Conservation (phyloP, 2,888 invertebrate species). For the Monochamus alternatus region DNA sequence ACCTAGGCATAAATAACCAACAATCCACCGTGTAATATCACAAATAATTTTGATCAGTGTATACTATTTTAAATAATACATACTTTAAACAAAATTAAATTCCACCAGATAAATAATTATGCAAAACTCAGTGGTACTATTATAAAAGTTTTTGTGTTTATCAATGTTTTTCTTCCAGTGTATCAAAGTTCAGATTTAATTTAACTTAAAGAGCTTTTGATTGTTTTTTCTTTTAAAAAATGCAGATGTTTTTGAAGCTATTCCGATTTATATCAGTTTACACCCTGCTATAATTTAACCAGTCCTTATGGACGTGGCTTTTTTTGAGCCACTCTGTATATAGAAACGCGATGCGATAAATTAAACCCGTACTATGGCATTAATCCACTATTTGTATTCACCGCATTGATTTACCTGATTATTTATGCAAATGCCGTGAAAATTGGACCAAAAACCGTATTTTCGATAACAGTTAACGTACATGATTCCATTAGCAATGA, state of each 20-base stretch:
- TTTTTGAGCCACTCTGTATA: slow-evolving; percentile 1
- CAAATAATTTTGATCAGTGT: too few species aligned
- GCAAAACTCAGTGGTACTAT: too few species aligned
- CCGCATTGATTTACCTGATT: slow-evolving; percentile 40
- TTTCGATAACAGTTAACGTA: slow-evolving; percentile 58
- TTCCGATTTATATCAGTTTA: background rate
- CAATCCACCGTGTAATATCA: too few species aligned
- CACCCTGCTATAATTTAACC: too few species aligned
- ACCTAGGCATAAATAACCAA: too few species aligned
- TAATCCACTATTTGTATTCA: slow-evolving; percentile 43
- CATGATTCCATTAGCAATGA: slow-evolving; percentile 49
- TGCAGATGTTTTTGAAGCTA: background rate
- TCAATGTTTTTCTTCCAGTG: background rate
- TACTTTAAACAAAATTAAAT: too few species aligned
- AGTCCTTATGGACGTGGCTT: too few species aligned
- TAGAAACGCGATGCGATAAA: slow-evolving; percentile 28
- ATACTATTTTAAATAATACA: too few species aligned
- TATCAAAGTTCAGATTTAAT: too few species aligned
- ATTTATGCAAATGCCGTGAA: slow-evolving; percentile 44
- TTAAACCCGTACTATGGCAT: background rate
- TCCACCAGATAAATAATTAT: too few species aligned
- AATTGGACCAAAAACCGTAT: slow-evolving; percentile 50
- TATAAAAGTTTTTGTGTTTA: too few species aligned
- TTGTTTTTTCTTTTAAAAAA: background rate
- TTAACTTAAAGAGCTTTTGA: too few species aligned